phyloP scores from a whole-genome alignment of 2,113 vertebrate genomes.

The Chamaea fasciata region DNA sequence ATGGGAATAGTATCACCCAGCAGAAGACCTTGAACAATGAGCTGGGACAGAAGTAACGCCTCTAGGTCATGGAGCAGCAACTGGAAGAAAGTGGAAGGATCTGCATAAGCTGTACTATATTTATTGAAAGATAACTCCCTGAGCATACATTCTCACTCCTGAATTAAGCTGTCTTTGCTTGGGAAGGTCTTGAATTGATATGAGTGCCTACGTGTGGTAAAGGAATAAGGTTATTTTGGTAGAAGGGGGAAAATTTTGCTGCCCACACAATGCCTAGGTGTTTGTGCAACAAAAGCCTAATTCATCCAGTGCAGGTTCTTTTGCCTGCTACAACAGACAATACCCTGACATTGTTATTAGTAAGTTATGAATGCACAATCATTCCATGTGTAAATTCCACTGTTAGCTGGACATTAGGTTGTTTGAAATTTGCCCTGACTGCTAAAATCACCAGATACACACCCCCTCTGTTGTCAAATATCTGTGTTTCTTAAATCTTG shows the following conservation, averaged over 20 bases:
- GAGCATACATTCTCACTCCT: not conserved
- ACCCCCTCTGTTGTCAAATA: not conserved
- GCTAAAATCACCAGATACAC: not conserved
- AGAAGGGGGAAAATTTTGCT: not conserved
- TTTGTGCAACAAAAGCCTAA: constrained; percentile 27
- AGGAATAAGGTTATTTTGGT: not conserved
- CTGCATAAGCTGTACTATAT: not conserved
- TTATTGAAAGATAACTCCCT: not conserved
- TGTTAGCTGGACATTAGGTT: not conserved
- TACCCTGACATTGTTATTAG: not conserved
- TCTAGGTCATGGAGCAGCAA: not conserved
- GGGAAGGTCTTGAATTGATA: not conserved
- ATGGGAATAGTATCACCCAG: not conserved
- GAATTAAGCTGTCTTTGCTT: not conserved
- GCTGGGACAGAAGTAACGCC: not conserved
- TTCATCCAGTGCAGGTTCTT: constrained; percentile 1
- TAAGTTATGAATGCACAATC: not conserved
- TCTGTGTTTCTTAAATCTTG: not conserved
- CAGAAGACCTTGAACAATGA: not conserved
- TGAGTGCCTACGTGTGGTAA: not conserved
- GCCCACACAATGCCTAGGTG: constrained; percentile 2
- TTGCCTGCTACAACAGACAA: not conserved
- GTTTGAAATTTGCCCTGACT: not conserved
- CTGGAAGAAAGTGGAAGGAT: not conserved
- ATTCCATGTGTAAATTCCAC: not conserved